These are phyloP conservation scores for Gari tellinella DNA, from an alignment of 2,888 invertebrate species.

Conservation along the genomic window DNA sequence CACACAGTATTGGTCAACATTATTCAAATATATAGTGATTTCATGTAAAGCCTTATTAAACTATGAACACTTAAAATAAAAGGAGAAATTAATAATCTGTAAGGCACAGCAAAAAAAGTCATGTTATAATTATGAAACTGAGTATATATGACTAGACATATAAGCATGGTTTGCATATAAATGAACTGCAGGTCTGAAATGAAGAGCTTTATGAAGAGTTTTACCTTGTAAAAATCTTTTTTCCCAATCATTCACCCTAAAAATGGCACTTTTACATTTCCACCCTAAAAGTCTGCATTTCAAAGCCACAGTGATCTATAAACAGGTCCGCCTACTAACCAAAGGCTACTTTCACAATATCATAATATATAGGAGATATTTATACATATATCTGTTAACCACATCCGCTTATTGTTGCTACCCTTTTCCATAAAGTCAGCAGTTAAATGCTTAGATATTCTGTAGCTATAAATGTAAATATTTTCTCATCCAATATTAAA, in stretches of 20 bases:
- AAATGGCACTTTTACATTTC: too few relatives aligned
- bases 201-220: background rate
- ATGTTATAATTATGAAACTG: slow-evolving; percentile 73
- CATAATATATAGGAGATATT: background rate
- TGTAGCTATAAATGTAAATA: too few relatives aligned
- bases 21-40: slow-evolving; percentile 73
- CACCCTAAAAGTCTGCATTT: background rate
- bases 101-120: slow-evolving; percentile 81
- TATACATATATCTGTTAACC: background rate
- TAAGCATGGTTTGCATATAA: slow-evolving; percentile 46
- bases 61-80: slow-evolving; percentile 77
- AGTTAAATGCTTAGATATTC: slow-evolving; percentile 39
- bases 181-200: slow-evolving; percentile 24
- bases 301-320: background rate
- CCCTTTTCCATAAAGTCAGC: slow-evolving; percentile 33
- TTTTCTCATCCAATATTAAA: background rate
- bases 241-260: too few relatives aligned
- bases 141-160: slow-evolving; percentile 75
- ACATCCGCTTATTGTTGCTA: slow-evolving; percentile 1
- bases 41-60: slow-evolving; percentile 77
- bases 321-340: background rate
- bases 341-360: background rate
- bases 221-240: too few relatives aligned
- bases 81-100: slow-evolving; percentile 72
- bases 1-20: slow-evolving; percentile 72